Base-by-base conservation (phyloP, 23 tunicate genomes). In the Styela clava region DNA sequence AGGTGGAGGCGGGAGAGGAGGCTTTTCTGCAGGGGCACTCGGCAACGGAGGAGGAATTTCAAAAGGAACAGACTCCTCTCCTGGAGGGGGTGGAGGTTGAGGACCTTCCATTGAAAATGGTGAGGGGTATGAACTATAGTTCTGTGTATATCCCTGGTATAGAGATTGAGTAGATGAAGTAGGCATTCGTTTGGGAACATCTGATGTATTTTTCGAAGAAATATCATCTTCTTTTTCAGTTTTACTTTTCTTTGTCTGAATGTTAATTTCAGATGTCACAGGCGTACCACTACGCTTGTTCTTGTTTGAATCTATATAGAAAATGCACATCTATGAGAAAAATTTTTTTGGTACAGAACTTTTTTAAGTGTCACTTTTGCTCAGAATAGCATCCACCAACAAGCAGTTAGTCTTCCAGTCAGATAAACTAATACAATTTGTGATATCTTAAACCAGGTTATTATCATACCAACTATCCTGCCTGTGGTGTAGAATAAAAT, bases 1-100 rank as follows among this genome's bases (percentile, higher is more conserved):
- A n/a, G 78, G 78, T 31, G 52, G 78, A 16, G 81, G 81, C 18
- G 65, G 81, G 0, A 56, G 81, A 24, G 81, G 81, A 27, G 81
- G 81, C 36, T 51, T 24, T 37, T 76, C 81, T 7, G 30, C 64
- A 37, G 81, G 81, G 9, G 31, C 26, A 12, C 29, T 37, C 7
- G 81, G 81, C 29, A 76, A 37, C 0, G 81, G 81, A 27, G 81
- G 81, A 25, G 71, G 71, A 67, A 1, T 29, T 25, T 67, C 71
- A 25, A 29, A 67, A 18, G 30, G 31, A 67, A 27, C 71, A 27
- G 31, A 67, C 71, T 67, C 71, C 31, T 67, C 71, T 22, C 71
- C 71, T 16, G 71, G 71, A 25, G 71, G 71, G 12, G 71, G 71
- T 67, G 71, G 71, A 23, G 71, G 30, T 16, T 22, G 71, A 18